Evolutionary conservation across 2,113 vertebrate species (phyloP).

Genomic region (Sterrhoptilus dennistouni): DNA sequence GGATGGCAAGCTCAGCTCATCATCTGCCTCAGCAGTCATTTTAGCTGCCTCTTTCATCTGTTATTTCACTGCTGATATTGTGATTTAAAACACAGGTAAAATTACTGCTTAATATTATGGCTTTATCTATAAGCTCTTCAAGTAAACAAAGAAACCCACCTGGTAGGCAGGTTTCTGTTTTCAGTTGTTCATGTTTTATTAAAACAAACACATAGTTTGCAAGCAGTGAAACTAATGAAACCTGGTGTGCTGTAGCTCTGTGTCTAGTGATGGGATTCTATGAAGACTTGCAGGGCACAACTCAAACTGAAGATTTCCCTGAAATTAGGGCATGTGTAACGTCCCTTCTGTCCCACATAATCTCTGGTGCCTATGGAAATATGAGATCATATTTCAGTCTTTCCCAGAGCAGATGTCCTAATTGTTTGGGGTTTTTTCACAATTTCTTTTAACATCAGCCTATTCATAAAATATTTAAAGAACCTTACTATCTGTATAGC

Average conservation of each 20-base stretch:
- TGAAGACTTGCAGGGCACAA: background rate
- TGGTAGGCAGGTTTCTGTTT: slow-evolving; percentile 6
- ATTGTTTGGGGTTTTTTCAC: background rate
- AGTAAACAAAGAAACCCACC: background rate
- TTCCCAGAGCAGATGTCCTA: slow-evolving; percentile 16
- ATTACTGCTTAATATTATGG: slow-evolving; percentile 58
- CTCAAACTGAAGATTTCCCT: slow-evolving; percentile 2
- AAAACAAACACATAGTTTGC: background rate
- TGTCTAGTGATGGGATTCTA: background rate
- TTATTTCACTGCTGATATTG: slow-evolving; percentile 45
- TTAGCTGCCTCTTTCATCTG: slow-evolving; percentile 25
- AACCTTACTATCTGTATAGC: background rate
- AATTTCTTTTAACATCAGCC: background rate
- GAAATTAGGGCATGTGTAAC: slow-evolving; percentile 33
- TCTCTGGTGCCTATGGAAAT: slow-evolving; percentile 11
- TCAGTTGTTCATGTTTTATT: background rate
- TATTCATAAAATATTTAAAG: background rate
- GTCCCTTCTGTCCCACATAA: background rate
- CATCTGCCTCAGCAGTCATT: slow-evolving; percentile 48
- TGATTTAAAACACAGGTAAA: slow-evolving; percentile 65
- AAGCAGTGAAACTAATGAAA: slow-evolving; percentile 21
- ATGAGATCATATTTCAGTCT: slow-evolving; percentile 26
- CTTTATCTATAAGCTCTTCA: background rate
- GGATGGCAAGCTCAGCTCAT: slow-evolving; percentile 26
- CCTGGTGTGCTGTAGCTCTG: background rate